Evolutionary conservation across 2,888 invertebrate species (phyloP).

Genomic region (Latrodectus elegans): DNA sequence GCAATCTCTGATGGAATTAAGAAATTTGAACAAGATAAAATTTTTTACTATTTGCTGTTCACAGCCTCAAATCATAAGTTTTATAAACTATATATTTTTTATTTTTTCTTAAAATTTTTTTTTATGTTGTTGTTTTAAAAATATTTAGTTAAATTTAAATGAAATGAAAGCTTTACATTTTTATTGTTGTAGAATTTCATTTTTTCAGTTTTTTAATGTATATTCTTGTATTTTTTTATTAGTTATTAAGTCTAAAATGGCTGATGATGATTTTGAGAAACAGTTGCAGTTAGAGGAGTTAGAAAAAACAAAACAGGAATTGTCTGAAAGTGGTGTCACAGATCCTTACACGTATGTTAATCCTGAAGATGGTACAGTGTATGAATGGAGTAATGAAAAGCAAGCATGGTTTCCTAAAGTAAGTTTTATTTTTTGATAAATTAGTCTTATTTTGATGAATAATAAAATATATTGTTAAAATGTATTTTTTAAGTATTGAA

Average conservation of each 20-base stretch:
- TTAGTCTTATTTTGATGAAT: neutral
- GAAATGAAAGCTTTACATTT: too few relatives aligned
- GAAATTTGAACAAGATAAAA: too few relatives aligned
- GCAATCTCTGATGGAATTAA: too few relatives aligned
- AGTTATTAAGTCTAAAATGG: slow-evolving; percentile 15
- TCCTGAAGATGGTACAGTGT: slow-evolving; percentile 87
- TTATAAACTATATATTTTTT: too few relatives aligned
- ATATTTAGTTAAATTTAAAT: too few relatives aligned
- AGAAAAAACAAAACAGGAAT: slow-evolving; percentile 71
- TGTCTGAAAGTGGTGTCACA: slow-evolving; percentile 70
- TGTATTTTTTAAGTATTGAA: too few relatives aligned
- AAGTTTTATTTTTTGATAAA: slow-evolving; percentile 33
- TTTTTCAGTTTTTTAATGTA: neutral
- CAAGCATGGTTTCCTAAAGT: slow-evolving; percentile 97
- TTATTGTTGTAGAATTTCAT: neutral
- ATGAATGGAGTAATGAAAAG: slow-evolving; percentile 92
- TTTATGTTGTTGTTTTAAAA: too few relatives aligned
- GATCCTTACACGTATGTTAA: slow-evolving; percentile 80
- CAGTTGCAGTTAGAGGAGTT: slow-evolving; percentile 72
- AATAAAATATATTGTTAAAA: too few relatives aligned
- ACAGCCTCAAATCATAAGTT: too few relatives aligned
- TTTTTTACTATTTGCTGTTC: too few relatives aligned
- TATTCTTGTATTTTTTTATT: slow-evolving; percentile 1
- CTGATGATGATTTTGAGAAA: slow-evolving; percentile 71
- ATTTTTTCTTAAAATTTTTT: too few relatives aligned